Base-by-base conservation (phyloP, 1,140 invertebrate species). In the Gyrodactylus bullatarudis region DNA sequence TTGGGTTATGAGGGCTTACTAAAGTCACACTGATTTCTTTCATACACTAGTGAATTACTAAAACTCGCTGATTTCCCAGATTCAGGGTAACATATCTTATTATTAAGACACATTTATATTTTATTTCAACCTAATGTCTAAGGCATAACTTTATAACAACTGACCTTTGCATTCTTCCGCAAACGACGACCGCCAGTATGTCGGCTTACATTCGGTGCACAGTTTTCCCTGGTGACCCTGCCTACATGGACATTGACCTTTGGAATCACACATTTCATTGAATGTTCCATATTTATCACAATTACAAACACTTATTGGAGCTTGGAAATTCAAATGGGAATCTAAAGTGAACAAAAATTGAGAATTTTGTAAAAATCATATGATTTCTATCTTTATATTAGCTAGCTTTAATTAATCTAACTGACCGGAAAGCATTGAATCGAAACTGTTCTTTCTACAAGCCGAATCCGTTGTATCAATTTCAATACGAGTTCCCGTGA, bases 401-500 rank as follows among this genome's bases (percentile, higher is more conserved):
- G n/a, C 34, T 8, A 54, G 34, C 34, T 54, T 54, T n/a, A 54
- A 54, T 8, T 16, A n/a, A 54, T 8, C n/a, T 54, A 54, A 54
- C 8, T 54, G 8, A 54, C 34, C 34, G 8, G 34, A 54, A n/a
- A 54, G n/a, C 34, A 54, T 54, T 8, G 34, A 16, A n/a, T 54
- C 68, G 20, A 69, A 8, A 20, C 8, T 2, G 8, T 69, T 69
- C 20, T 69, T 20, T 8, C 23, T 69, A 23, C 68, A 69, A 69
- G 2, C 23, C 21, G 8, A 8, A 2, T 8, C 20, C 1, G 68
- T 21, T 69, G 68, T 20, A 23, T 20, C 68, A 69, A 69, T 23
- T 16, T 23, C 20, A 23, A 69, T 69, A 16, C 20, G 2, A 8
- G 2, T 69, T 2, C 23, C 23, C 1, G 2, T 21, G 8, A 87